Evolutionary conservation across 2,888 invertebrate genomes (phyloP), one percentile per base, ranked within the genome.

Genomic region (Drosophila macrospina): DNA sequence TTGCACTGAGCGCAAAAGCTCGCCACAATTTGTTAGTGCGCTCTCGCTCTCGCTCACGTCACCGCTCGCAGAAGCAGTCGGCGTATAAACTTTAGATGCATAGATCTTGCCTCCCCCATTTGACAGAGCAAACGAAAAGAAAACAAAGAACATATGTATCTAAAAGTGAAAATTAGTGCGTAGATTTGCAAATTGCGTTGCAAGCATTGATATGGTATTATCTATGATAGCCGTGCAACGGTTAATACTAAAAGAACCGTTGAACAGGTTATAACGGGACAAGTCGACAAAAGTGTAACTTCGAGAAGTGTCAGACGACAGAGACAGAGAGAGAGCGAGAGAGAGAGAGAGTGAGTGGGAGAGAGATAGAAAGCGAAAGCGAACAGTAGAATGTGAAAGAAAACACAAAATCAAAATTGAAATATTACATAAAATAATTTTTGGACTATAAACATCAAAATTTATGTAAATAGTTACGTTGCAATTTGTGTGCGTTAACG

Each of bases 11-110:
- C 41, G 48, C 28, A 32, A 74, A 80, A 74, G 78, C 81, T 84
- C 44, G 5, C 32, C 11, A 1, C 15, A 10, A 10, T 36, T 30
- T 24, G 10, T 32, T 66, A 16, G 47, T 34, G 28, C 45, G 34
- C 11, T 36, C 37, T 57, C 52, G 42, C 45, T 41, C 41, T 47
- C 44, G 16, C 34, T 20, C 20, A 2, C 45, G 34, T 11, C 32
- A 34, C 52, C 52, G 37, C 45, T 39, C n/a, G 10, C 47, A 15
- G 48, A 50, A 26, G 5, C 47, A 39, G 13, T 16, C 20, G 32
- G 42, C 24, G 26, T 85, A 82, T 85, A 83, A 64, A 87, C 88
- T 83, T 83, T 82, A 73, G 65, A 78, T 85, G 69, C 47, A 78
- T 69, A 66, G 47, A 56, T 68, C 51, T 66, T n/a, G 28, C 54